Evolutionary conservation across 2,797 vertebrate species (phyloP), one percentile per base, ranked within the genome.

Genomic region (Darevskia nairensis): DNA sequence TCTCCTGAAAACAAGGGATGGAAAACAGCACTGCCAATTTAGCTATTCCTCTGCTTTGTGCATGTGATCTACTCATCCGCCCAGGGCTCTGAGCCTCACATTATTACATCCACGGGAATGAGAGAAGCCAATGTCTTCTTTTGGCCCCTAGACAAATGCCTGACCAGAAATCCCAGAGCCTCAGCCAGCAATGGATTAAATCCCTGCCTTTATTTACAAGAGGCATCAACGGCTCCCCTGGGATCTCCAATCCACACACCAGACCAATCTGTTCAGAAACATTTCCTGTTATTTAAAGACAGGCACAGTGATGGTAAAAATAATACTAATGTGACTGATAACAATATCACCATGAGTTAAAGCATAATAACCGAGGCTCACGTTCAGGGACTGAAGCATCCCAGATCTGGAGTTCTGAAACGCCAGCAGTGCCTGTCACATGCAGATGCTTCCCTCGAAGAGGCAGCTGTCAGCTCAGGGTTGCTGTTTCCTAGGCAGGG

Each of bases 81-180:
- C 19, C 13, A 79, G 61, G 41, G 64, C 46, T 80, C n/a, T 27
- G 29, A 72, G 72, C 32, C 35, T 59, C 76, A 46, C 76, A 29
- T 61, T 41, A 64, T 64, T 46, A 68, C 82, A 72, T 89, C 87
- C 76, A 11, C 75, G 68, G 81, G 76, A 80, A 84, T 46, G 39
- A n/a, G 44, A 80, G 76, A 74, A 3, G 64, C 61, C 72, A 90
- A 76, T 3, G 21, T 50, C 87, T 64, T 21, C 11, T 32, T 88
- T 66, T 72, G 15, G 66, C 6, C 4, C 46, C 79, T 3, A 66
- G 1, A 25, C 64, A 1, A 11, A 41, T 17, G 72, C 68, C 81
- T 4, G 0, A 4, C 46, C 29, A 39, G 82, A 80, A 84, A 13
- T 32, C 59, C 86, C 71, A 21, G 6, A 6, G 64, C 39, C 27